A percentile compares a stretch with the other conserved stretches of the same genome.
phyloP scores from a whole-genome alignment of 2,888 invertebrate genomes.

The Phrixothrix hirtus region DNA sequence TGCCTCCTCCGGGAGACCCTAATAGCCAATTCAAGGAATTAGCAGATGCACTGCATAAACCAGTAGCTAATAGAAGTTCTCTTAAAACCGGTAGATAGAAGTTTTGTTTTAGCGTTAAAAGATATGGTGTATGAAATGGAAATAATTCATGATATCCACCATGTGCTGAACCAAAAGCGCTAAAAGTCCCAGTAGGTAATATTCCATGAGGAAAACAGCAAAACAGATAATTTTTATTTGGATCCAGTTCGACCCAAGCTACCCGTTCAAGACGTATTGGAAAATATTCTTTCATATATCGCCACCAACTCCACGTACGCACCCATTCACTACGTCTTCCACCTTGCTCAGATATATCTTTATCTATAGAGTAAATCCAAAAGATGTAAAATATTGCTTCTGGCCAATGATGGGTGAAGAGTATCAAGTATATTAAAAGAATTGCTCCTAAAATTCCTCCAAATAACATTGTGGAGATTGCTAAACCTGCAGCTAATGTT shows the following conservation, averaged over 20 bases:
- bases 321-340: conserved; percentile 57
- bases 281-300: conserved; percentile 79
- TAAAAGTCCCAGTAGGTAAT: conserved; percentile 77
- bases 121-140: conserved; percentile 56
- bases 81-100: conserved; percentile 74
- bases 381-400: conserved; percentile 63
- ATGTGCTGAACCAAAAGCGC: conserved; percentile 76
- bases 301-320: conserved; percentile 71
- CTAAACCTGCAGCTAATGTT: conserved; percentile 75
- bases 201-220: conserved; percentile 90
- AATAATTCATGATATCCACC: conserved; percentile 57
- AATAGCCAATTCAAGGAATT: conserved; percentile 69
- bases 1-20: conserved; percentile 58
- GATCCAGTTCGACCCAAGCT: conserved; percentile 80
- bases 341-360: conserved; percentile 62
- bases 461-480: conserved; percentile 69
- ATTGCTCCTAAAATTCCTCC: conserved; percentile 61
- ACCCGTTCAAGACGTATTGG: conserved; percentile 82
- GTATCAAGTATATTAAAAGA: conserved; percentile 62
- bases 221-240: conserved; percentile 80
- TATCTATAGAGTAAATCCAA: conserved; percentile 66
- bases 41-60: conserved; percentile 63
- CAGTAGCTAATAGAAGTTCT: conserved; percentile 65
- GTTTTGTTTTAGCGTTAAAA: conserved; percentile 67
- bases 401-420: conserved; percentile 62